Base-by-base conservation (phyloP, 2,797 vertebrate genomes). In the Gallinago solitaria region DNA sequence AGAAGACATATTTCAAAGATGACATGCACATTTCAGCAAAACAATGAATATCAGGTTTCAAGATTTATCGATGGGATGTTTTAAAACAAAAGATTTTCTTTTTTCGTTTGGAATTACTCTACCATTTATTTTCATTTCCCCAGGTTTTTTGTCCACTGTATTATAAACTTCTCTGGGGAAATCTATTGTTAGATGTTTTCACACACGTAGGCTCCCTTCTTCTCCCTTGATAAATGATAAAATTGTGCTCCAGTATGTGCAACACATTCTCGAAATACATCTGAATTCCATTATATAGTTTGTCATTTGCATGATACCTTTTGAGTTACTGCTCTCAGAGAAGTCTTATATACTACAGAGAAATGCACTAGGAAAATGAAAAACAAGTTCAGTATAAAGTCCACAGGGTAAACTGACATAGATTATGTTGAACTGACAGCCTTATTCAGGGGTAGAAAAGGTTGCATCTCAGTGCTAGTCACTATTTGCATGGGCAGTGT, bases 291-390 rank as follows among this genome's bases (percentile, higher is more conserved):
- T 96, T 97, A 92, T 71, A 47, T 47, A 95, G 61, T 92, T 95
- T 96, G 90, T 95, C 89, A 88, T 97, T 97, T 98, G 94, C 94
- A 96, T 96, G 94, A 95, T 97, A 96, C 93, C 92, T 95, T 97
- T 89, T 96, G 89, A 96, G 79, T 96, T 95, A 71, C 75, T 56
- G 59, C 78, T 93, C 77, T 88, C 73, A 13, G 76, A 92, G 78
- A 93, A 96, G 88, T 83, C 84, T 96, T 83, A 85, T 56, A 80
- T 81, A 83, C 96, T 89, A 39, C 90, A 94, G 90, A 97, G 92
- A 95, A 97, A 94, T 80, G 76, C 33, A 82, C 59, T 39, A 70
- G 67, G 68, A 95, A 97, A 96, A 96, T 95, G 88, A 95, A 96
- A 97, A 95, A 86, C 78, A 95, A 95, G 92, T 89, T 95, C 20